Evolutionary conservation across 1,140 invertebrate species (phyloP).

Genomic region (Apis florea): DNA sequence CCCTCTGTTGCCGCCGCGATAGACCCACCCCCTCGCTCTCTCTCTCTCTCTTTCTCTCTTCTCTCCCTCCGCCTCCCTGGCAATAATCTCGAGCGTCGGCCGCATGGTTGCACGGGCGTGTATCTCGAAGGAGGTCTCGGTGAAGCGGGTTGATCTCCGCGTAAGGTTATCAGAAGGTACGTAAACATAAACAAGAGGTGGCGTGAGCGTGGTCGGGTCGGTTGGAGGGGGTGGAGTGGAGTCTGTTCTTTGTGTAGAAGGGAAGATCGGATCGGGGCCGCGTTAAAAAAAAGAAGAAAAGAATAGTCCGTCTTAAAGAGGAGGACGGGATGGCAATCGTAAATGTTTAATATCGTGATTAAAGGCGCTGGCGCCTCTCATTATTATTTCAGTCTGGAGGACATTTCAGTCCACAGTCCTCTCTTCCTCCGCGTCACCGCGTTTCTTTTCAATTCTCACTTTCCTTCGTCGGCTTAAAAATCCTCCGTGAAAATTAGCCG

Average conservation of each 20-base stretch:
- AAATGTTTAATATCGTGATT: constrained; percentile 81
- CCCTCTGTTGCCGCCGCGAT: constrained; percentile 35
- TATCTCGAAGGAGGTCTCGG: constrained; percentile 5
- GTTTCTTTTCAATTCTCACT: constrained; percentile 78
- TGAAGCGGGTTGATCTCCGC: constrained; percentile 42
- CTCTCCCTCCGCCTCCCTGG: background rate
- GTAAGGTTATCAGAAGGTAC: constrained; percentile 60
- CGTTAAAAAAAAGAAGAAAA: constrained; percentile 53
- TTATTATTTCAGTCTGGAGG: constrained; percentile 80
- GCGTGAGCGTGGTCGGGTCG: constrained; percentile 1
- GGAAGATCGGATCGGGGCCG: constrained; percentile 67
- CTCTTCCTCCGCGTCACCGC: constrained; percentile 59
- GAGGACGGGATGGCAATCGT: constrained; percentile 73
- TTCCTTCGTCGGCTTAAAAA: constrained; percentile 73
- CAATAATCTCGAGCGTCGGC: constrained; percentile 46
- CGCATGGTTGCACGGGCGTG: background rate
- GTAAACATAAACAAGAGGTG: constrained; percentile 61
- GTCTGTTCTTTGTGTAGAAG: constrained; percentile 57
- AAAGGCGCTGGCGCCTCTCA: constrained; percentile 78
- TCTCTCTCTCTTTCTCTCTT: background rate
- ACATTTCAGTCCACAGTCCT: constrained; percentile 72
- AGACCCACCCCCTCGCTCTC: background rate
- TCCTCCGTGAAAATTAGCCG: constrained; percentile 78
- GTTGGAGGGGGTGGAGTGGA: constrained; percentile 24
- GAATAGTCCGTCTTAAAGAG: constrained; percentile 52